Conservation (phyloP, 2,113 vertebrate species). For the Aptenodytes forsteri region DNA sequence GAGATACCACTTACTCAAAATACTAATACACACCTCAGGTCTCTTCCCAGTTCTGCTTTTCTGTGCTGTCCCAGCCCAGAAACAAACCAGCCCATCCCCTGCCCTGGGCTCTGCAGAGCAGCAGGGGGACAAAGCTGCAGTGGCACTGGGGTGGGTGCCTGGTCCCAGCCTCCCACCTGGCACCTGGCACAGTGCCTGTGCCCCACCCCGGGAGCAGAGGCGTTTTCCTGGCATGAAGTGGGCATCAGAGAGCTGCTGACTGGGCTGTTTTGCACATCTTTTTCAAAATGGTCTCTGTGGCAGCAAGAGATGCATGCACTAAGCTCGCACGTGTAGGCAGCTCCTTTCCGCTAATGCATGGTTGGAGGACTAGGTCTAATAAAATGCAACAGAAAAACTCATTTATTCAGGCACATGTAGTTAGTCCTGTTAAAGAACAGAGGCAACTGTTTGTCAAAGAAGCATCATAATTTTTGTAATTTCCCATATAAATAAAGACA, state of each 20-base stretch:
- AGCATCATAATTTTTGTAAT: background rate
- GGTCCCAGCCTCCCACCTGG: background rate
- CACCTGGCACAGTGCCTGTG: background rate
- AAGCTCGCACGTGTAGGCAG: background rate
- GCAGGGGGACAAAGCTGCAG: background rate
- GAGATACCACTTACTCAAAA: background rate
- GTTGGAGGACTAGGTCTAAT: background rate
- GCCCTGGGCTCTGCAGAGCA: background rate
- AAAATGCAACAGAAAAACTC: background rate
- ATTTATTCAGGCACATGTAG: background rate
- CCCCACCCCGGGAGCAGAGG: background rate
- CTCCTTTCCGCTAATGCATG: background rate
- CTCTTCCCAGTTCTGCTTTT: background rate
- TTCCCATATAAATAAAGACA: background rate
- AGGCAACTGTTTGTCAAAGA: background rate
- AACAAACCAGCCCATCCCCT: background rate
- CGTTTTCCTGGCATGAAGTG: background rate
- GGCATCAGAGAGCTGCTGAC: background rate
- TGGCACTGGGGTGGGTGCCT: background rate
- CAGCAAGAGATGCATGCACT: background rate
- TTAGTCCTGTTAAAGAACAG: background rate
- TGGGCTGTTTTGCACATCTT: background rate
- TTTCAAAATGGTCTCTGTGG: background rate
- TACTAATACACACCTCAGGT: background rate
- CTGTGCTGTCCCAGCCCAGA: background rate